These are phyloP conservation scores for Eulithis prunata DNA, from an alignment of 2,888 invertebrate species.

Conservation along the genomic window DNA sequence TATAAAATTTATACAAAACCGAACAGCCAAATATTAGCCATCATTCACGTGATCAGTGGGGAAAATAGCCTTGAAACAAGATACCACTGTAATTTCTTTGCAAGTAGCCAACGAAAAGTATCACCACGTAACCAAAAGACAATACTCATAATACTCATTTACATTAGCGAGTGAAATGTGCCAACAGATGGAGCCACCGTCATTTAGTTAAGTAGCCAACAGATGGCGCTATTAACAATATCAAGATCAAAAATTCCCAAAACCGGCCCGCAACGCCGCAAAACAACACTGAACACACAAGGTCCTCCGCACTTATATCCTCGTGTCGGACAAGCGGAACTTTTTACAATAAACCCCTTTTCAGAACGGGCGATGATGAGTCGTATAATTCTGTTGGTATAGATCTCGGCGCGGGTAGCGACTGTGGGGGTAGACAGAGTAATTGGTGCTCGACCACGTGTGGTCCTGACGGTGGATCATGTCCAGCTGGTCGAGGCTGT, in stretches of 20 bases:
- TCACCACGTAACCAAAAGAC: too few relatives aligned
- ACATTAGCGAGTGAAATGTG: not conserved
- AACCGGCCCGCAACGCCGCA: constrained; percentile 53
- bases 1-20: too few relatives aligned
- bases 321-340: constrained; percentile 76
- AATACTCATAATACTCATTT: too few relatives aligned
- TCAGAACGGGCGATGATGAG: constrained; percentile 81
- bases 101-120: too few relatives aligned
- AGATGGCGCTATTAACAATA: constrained; percentile 4
- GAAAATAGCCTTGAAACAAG: too few relatives aligned
- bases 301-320: constrained; percentile 68
- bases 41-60: too few relatives aligned
- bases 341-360: constrained; percentile 81
- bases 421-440: constrained; percentile 62
- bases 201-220: not conserved
- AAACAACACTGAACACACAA: constrained; percentile 54
- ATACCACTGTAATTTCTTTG: too few relatives aligned
- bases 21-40: too few relatives aligned
- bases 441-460: constrained; percentile 61
- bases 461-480: constrained; percentile 70
- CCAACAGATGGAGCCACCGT: constrained; percentile 1
- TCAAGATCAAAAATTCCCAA: constrained; percentile 41
- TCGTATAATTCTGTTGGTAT: constrained; percentile 63
- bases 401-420: constrained; percentile 70
- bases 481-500: constrained; percentile 79